phyloP scores from a whole-genome alignment of 2,797 vertebrate genomes.

The Picus viridis region DNA sequence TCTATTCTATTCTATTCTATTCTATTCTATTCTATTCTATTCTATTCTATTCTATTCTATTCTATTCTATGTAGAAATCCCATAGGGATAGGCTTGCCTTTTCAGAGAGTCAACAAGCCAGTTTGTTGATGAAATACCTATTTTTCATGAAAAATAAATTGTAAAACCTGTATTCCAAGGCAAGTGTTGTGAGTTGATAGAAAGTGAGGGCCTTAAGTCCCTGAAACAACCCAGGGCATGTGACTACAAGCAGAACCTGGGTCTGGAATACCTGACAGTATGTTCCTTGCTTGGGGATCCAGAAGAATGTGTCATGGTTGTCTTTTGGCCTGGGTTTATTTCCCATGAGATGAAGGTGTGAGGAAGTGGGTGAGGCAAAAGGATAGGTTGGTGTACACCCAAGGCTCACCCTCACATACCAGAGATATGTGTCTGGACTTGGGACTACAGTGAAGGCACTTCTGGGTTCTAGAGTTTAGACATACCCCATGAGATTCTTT shows the following conservation, averaged over 20 bases:
- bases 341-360: not conserved
- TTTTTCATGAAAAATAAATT: not conserved
- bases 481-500: not conserved
- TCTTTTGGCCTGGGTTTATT: not conserved
- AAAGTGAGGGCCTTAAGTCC: not conserved
- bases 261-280: not conserved
- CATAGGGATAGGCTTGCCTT: not conserved
- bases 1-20: too few relatives aligned
- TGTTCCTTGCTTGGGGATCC: not conserved
- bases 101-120: not conserved
- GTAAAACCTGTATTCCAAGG: not conserved
- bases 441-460: not conserved
- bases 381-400: not conserved
- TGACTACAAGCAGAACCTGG: not conserved
- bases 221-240: not conserved
- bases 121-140: not conserved
- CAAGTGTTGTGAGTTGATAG: not conserved
- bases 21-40: too few relatives aligned
- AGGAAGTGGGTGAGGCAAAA: conserved; percentile 28
- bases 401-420: conserved; percentile 3
- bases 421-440: not conserved
- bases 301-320: not conserved
- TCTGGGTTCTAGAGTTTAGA: not conserved
- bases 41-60: too few relatives aligned
- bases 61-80: not conserved